These are phyloP conservation scores for Sebastes jordani DNA, from an alignment of 2,797 vertebrate genomes.

Conservation along the genomic window DNA sequence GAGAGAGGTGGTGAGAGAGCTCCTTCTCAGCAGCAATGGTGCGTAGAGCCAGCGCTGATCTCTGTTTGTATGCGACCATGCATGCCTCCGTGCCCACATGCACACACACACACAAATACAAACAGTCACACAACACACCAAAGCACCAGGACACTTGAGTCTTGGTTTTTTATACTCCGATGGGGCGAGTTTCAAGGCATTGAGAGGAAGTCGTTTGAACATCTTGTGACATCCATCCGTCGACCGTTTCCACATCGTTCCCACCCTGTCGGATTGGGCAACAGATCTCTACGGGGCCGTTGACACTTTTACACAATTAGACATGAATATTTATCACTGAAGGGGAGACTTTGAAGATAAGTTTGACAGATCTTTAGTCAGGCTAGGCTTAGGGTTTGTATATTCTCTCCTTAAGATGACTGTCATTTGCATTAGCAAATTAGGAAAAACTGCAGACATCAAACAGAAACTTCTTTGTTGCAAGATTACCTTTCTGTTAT, in stretches of 20 bases:
- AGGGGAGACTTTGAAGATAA: background rate
- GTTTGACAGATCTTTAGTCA: background rate
- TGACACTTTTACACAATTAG: background rate
- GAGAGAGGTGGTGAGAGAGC: constrained; percentile 58
- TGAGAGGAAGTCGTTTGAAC: constrained; percentile 34
- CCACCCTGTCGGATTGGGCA: background rate
- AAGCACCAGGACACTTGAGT: constrained; percentile 12
- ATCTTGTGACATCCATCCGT: constrained; percentile 31
- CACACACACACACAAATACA: background rate
- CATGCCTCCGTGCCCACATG: constrained; percentile 42
- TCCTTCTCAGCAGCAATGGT: constrained; percentile 61
- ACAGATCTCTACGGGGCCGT: background rate
- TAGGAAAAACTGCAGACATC: background rate
- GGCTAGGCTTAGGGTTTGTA: background rate
- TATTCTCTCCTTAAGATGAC: background rate
- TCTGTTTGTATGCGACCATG: constrained; percentile 60
- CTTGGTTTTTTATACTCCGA: constrained; percentile 21
- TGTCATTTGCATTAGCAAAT: background rate
- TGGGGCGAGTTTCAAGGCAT: constrained; percentile 38
- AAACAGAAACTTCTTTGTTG: background rate
- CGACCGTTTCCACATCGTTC: background rate
- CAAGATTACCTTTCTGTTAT: background rate
- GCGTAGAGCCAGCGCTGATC: constrained; percentile 47
- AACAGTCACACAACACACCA: constrained; percentile 32
- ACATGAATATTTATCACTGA: background rate